Evolutionary conservation across 2,113 vertebrate genomes (phyloP), one percentile per base, ranked within the genome.

Genomic region (Procapra przewalskii): DNA sequence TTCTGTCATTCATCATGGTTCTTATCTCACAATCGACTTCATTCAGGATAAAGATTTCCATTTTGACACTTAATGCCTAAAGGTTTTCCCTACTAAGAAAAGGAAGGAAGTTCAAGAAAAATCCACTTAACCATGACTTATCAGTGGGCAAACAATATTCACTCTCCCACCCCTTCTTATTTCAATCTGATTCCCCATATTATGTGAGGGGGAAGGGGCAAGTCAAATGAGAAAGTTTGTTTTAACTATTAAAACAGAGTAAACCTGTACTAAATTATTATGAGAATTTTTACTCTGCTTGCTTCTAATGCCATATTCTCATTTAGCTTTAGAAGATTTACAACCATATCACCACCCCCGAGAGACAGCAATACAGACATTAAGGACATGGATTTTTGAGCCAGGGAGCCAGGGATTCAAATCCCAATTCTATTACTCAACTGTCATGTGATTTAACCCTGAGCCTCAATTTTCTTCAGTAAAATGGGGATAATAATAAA

Each of bases 21-120:
- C 62, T 67, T 80, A 60, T 91, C 62, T 91, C 59, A 71, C 48
- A 95, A 90, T 2, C 19, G 14, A 83, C 64, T 90, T 94, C 62
- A 85, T 91, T 94, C 23, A 40, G 23, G 59, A 92, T 67, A 79
- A 92, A 93, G 71, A 77, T 85, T 96, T 92, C 79, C 95, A 96
- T 88, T 91, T 96, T 96, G 91, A 94, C 23, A 85, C 43, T 88
- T 60, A 94, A 96, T 27, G 29, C 64, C 91, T 92, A 2, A 93
- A 84, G 52, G 25, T 79, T 82, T 93, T 83, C 62, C 48, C 29
- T 81, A 4, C 94, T 87, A 80, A 45, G 29, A 75, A 87, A 96
- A 83, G 43, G 57, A 60, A 88, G 60, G 16, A 86, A 79, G 36
- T 92, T 92, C 60, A 92, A 88, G 84, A 9, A 96, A 91, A 94